Percentiles rank a stretch among this genome's conserved stretches.
These are phyloP conservation scores for Tetrao urogallus DNA, from an alignment of 2,113 vertebrate genomes.

Conservation along the genomic window DNA sequence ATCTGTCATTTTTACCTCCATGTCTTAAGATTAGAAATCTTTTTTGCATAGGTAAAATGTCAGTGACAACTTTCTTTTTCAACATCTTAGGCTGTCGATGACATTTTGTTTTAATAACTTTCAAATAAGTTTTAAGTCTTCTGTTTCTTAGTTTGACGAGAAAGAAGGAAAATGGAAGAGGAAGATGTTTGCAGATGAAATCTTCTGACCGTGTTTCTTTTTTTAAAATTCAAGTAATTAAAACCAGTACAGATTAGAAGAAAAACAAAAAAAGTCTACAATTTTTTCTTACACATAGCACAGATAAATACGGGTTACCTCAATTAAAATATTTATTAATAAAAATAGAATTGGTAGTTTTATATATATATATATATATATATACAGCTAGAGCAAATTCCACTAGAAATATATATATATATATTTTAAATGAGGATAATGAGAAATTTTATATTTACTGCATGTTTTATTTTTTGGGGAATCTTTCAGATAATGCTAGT, in stretches of 20 bases:
- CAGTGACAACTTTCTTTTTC: constrained; percentile 53
- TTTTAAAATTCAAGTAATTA: neutral
- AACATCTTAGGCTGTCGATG: constrained; percentile 29
- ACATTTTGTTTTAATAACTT: constrained; percentile 54
- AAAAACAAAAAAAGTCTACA: neutral
- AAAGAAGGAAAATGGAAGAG: neutral
- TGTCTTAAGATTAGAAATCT: constrained; percentile 41
- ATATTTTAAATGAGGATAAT: neutral
- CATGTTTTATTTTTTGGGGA: neutral
- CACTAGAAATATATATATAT: neutral
- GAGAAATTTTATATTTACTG: neutral
- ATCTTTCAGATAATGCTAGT: neutral
- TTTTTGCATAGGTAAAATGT: constrained; percentile 49
- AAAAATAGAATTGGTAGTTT: neutral
- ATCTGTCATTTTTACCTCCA: constrained; percentile 44
- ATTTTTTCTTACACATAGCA: neutral
- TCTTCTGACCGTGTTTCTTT: neutral
- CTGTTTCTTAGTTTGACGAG: neutral
- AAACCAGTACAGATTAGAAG: neutral
- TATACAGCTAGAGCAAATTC: neutral
- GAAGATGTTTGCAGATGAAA: neutral
- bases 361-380: too few relatives aligned
- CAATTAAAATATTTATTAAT: accelerated
- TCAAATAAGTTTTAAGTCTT: constrained; percentile 33
- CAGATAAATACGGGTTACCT: neutral